Evolutionary conservation across 2,797 vertebrate genomes (phyloP).

Genomic region (Mormyrops boulengeri): DNA sequence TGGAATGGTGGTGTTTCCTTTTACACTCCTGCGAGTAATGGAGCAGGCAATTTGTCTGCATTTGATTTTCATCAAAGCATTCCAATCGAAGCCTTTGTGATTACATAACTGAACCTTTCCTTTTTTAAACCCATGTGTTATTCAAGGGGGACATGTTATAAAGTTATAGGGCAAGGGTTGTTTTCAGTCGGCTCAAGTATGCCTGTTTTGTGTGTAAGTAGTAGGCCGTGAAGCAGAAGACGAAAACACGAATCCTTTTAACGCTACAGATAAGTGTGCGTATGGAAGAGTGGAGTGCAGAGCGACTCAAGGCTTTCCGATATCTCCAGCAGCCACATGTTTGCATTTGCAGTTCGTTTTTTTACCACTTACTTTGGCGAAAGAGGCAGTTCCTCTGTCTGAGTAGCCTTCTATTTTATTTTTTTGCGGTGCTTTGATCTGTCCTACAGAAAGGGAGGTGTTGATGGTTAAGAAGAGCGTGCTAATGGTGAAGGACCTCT

Average conservation of each 20-base stretch:
- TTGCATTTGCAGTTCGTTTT: slow-evolving; percentile 56
- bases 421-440: slow-evolving; percentile 64
- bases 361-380: slow-evolving; percentile 57
- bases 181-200: slow-evolving; percentile 29
- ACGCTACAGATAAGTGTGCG: slow-evolving; percentile 42
- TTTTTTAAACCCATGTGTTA: slow-evolving; percentile 17
- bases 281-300: slow-evolving; percentile 37
- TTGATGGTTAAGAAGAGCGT: slow-evolving; percentile 56
- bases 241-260: slow-evolving; percentile 44
- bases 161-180: slow-evolving; percentile 22
- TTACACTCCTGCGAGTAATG: no score
- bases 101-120: slow-evolving; percentile 29
- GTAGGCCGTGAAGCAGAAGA: slow-evolving; percentile 38
- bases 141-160: slow-evolving; percentile 3
- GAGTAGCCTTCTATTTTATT: background rate
- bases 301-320: slow-evolving; percentile 46
- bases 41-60: background rate
- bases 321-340: slow-evolving; percentile 67
- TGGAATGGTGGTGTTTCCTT: background rate
- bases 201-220: slow-evolving; percentile 31
- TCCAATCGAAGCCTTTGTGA: background rate
- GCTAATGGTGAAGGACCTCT: slow-evolving; percentile 54
- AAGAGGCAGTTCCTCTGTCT: background rate
- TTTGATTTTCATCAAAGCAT: slow-evolving; percentile 6
- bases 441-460: slow-evolving; percentile 53